Percentiles rank a stretch among this genome's conserved stretches.
Conservation (phyloP, 2,888 invertebrate genomes). For the Criorhina ranunculi region DNA sequence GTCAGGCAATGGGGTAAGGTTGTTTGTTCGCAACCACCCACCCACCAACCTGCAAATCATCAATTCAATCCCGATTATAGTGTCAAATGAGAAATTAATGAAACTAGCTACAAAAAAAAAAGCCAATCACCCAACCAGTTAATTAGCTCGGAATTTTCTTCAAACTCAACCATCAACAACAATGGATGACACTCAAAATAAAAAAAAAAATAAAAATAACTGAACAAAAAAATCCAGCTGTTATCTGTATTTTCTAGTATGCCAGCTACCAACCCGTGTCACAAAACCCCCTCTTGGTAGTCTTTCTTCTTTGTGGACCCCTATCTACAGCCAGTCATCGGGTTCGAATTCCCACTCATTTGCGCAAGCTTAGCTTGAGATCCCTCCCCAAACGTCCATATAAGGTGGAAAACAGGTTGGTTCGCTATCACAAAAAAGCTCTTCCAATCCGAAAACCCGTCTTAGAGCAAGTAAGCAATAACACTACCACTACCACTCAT, state of each 20-base stretch:
- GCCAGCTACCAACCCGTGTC: slow-evolving; percentile 22
- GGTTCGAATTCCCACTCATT: slow-evolving; percentile 35
- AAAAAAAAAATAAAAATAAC: too few relatives aligned
- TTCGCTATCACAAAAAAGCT: slow-evolving; percentile 62
- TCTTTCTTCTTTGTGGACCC: slow-evolving; percentile 2
- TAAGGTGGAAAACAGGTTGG: slow-evolving; percentile 53
- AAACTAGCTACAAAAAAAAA: slow-evolving; percentile 19
- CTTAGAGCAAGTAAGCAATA: slow-evolving; percentile 52
- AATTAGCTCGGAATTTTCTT: slow-evolving; percentile 54
- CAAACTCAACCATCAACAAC: slow-evolving; percentile 47
- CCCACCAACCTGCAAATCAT: slow-evolving; percentile 29
- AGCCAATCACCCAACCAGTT: background rate
- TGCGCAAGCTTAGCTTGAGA: slow-evolving; percentile 36
- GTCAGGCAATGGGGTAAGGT: slow-evolving; percentile 26
- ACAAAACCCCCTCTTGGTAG: slow-evolving; percentile 16
- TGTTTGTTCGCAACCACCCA: slow-evolving; percentile 34
- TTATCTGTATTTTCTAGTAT: slow-evolving; percentile 37
- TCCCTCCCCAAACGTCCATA: slow-evolving; percentile 55
- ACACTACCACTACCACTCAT: slow-evolving; percentile 10
- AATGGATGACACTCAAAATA: slow-evolving; percentile 66
- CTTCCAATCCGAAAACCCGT: slow-evolving; percentile 46
- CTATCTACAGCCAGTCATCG: slow-evolving; percentile 41
- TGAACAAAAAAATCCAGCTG: slow-evolving; percentile 41
- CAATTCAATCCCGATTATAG: slow-evolving; percentile 43
- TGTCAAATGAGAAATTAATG: slow-evolving; percentile 63